Percentiles rank a stretch among this genome's conserved stretches.
Conservation (phyloP, 2,888 invertebrate genomes). For the Antheraea assamensis region DNA sequence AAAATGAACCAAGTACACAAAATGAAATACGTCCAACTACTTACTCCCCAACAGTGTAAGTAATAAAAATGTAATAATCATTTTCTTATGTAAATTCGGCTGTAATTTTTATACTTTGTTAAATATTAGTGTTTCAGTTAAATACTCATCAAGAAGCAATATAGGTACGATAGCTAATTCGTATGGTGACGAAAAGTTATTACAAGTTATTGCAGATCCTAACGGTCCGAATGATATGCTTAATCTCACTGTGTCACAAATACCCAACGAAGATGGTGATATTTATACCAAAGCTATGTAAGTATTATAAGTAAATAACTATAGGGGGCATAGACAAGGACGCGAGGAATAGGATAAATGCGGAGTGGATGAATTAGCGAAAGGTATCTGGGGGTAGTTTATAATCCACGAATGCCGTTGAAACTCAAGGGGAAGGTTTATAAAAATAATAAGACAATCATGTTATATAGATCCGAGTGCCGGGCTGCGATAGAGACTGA, state of each 20-base stretch:
- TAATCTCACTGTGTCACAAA: slow-evolving; percentile 66
- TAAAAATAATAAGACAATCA: no score
- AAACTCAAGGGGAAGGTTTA: no score
- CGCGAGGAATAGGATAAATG: no score
- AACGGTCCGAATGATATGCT: slow-evolving; percentile 48
- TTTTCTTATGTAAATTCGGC: neutral
- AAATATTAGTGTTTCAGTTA: slow-evolving; percentile 65
- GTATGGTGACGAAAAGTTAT: slow-evolving; percentile 80
- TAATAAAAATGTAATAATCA: slow-evolving; percentile 24
- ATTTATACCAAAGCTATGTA: slow-evolving; percentile 76
- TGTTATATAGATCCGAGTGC: no score
- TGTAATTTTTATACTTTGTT: neutral
- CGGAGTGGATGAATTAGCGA: no score
- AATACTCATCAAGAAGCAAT: slow-evolving; percentile 74
- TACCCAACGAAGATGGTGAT: slow-evolving; percentile 76
- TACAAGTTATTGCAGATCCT: slow-evolving; percentile 57
- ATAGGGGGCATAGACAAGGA: no score
- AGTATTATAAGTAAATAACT: slow-evolving; percentile 39
- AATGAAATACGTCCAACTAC: slow-evolving; percentile 57
- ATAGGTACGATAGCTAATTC: slow-evolving; percentile 84
- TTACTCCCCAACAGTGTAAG: slow-evolving; percentile 64
- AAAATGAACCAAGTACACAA: slow-evolving; percentile 46
- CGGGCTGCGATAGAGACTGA: no score
- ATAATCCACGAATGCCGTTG: no score
- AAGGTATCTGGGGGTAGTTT: no score